These are phyloP conservation scores for Phaedon cochleariae DNA, from an alignment of 2,888 invertebrate species.

Conservation along the genomic window DNA sequence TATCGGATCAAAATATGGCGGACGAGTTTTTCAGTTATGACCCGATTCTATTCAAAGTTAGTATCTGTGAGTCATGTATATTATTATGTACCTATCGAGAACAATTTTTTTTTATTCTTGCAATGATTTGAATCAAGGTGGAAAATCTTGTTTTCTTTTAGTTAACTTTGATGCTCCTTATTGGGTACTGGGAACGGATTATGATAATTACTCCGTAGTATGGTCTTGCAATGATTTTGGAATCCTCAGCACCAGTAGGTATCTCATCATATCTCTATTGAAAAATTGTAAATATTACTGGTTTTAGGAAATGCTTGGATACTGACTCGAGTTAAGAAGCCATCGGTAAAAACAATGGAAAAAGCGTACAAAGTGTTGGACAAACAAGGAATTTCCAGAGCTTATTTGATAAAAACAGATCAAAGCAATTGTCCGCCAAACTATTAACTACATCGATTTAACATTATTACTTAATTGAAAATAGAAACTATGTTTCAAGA, in stretches of 20 bases:
- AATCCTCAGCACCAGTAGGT: constrained; percentile 66
- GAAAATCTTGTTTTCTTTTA: constrained; percentile 45
- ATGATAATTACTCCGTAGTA: constrained; percentile 68
- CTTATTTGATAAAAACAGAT: constrained; percentile 70
- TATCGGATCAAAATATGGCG: too few relatives aligned
- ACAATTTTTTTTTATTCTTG: too few relatives aligned
- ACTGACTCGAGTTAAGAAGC: constrained; percentile 69
- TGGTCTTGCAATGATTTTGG: constrained; percentile 70
- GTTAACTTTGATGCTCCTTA: constrained; percentile 67
- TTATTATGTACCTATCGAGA: too few relatives aligned
- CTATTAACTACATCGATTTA: neutral
- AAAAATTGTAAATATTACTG: constrained; percentile 20
- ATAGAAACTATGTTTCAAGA: neutral
- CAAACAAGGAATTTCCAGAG: constrained; percentile 67
- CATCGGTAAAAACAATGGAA: constrained; percentile 66
- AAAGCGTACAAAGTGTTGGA: constrained; percentile 69
- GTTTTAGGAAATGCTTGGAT: constrained; percentile 67
- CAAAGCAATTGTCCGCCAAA: constrained; percentile 67
- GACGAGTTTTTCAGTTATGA: too few relatives aligned
- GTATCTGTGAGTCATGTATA: too few relatives aligned
- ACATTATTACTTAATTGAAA: neutral
- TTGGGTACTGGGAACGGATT: constrained; percentile 74
- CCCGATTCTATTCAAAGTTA: too few relatives aligned
- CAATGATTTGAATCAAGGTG: neutral
- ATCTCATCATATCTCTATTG: neutral